Evolutionary conservation across 1,140 invertebrate genomes (phyloP).

Genomic region (Lepidurus arcticus): DNA sequence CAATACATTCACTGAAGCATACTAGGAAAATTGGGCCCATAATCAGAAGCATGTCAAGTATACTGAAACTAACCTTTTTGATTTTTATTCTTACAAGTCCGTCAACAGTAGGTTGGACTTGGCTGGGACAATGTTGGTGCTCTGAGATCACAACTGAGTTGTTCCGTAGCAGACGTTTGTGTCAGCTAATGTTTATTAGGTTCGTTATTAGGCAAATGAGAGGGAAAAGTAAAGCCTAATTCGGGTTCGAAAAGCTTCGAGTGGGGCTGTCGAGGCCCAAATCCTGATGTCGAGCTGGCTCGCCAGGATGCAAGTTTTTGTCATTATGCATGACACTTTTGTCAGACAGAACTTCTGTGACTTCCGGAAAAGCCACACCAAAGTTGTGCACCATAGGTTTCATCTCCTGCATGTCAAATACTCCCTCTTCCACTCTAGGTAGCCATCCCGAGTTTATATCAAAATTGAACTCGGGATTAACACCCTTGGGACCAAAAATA

Average conservation of each 20-base stretch:
- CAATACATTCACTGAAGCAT: too few species aligned
- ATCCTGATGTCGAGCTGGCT: background rate
- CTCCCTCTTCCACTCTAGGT: too few species aligned
- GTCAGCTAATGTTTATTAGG: background rate
- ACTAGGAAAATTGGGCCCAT: too few species aligned
- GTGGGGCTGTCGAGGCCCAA: background rate
- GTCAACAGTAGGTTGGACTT: background rate
- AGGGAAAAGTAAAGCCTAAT: background rate
- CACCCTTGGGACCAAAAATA: too few species aligned
- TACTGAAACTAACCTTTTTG: background rate
- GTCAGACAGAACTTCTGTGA: too few species aligned
- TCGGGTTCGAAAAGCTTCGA: conserved; percentile 29
- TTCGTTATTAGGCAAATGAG: background rate
- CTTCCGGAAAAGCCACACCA: too few species aligned
- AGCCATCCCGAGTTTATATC: too few species aligned
- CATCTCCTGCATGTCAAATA: too few species aligned
- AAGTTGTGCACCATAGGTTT: too few species aligned
- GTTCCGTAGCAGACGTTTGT: background rate
- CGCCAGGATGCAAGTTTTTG: background rate
- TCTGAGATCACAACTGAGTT: background rate
- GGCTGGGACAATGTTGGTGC: background rate
- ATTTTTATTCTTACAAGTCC: background rate
- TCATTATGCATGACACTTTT: too few species aligned
- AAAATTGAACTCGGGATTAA: too few species aligned
- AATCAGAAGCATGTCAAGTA: too few species aligned